Evolutionary conservation across 1,140 invertebrate genomes (phyloP).

Genomic region (Leptestheria dahalacensis): DNA sequence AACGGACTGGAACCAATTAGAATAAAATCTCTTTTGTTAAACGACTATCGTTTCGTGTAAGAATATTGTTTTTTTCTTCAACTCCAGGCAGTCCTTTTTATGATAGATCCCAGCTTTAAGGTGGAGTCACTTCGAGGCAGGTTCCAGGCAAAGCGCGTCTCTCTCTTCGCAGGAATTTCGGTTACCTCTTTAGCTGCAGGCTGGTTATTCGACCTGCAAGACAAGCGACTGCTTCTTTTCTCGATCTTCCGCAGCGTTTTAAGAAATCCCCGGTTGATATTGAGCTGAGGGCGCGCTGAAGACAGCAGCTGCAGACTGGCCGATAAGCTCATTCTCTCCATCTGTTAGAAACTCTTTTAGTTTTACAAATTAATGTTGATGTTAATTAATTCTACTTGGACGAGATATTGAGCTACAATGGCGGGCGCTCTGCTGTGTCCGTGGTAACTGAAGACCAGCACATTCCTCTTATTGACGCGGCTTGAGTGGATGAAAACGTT

Average conservation of each 20-base stretch:
- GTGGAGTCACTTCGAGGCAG: background rate
- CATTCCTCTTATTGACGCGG: background rate
- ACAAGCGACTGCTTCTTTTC: background rate
- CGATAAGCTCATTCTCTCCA: background rate
- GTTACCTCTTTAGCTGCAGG: background rate
- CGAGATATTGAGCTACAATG: constrained; percentile 12
- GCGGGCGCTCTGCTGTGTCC: constrained; percentile 4
- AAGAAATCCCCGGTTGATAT: background rate
- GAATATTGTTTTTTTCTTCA: no score
- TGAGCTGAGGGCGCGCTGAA: background rate
- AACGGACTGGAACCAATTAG: no score
- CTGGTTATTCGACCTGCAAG: background rate
- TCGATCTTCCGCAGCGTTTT: background rate
- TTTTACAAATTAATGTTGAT: background rate
- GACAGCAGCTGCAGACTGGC: background rate
- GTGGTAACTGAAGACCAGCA: constrained; percentile 6
- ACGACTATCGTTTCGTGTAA: no score
- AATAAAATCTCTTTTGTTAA: no score
- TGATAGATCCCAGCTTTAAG: background rate
- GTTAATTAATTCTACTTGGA: constrained; percentile 1
- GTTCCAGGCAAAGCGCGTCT: background rate
- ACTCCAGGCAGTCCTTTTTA: background rate
- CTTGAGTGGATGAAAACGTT: constrained; percentile 12
- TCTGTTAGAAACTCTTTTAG: background rate
- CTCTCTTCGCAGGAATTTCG: background rate